Conservation (phyloP, 2,113 vertebrate genomes). For the Polypterus bichir region DNA sequence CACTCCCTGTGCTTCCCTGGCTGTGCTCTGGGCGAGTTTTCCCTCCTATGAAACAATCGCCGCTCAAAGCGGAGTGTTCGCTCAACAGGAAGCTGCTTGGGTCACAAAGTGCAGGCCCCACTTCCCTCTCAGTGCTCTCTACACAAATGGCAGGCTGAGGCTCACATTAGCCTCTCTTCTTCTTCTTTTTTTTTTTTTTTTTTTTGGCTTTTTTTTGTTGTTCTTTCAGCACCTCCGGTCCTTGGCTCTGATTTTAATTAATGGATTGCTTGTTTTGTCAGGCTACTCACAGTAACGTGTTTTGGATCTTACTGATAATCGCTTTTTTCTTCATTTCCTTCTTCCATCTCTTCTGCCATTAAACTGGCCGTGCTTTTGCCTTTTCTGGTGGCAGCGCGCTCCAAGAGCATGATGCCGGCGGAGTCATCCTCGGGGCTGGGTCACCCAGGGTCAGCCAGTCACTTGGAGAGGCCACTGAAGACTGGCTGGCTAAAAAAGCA, state of each 20-base stretch:
- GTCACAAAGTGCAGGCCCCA: slow-evolving; percentile 13
- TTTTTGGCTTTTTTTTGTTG: too few relatives aligned
- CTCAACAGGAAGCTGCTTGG: slow-evolving; percentile 33
- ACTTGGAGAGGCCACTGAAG: slow-evolving; percentile 70
- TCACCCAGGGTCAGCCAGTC: slow-evolving; percentile 24
- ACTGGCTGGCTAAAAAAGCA: slow-evolving; percentile 90
- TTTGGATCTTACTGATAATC: background rate
- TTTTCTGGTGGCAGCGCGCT: slow-evolving; percentile 55
- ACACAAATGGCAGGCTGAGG: background rate
- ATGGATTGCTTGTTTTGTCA: too few relatives aligned
- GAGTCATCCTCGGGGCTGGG: slow-evolving; percentile 37
- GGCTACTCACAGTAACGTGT: too few relatives aligned
- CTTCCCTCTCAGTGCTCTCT: slow-evolving; percentile 24
- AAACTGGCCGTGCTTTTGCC: background rate
- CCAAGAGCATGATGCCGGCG: slow-evolving; percentile 67
- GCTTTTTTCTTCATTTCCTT: slow-evolving; percentile 10
- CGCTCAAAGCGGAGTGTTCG: slow-evolving; percentile 6
- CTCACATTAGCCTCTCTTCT: background rate
- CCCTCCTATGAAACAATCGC: slow-evolving; percentile 17
- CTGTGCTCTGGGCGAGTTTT: background rate
- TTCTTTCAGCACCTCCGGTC: too few relatives aligned
- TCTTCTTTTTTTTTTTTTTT: too few relatives aligned
- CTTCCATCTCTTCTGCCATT: too few relatives aligned
- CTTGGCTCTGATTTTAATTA: too few relatives aligned
- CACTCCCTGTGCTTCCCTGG: too few relatives aligned